Conservation (phyloP, 2,888 invertebrate genomes). For the Sesia apiformis region DNA sequence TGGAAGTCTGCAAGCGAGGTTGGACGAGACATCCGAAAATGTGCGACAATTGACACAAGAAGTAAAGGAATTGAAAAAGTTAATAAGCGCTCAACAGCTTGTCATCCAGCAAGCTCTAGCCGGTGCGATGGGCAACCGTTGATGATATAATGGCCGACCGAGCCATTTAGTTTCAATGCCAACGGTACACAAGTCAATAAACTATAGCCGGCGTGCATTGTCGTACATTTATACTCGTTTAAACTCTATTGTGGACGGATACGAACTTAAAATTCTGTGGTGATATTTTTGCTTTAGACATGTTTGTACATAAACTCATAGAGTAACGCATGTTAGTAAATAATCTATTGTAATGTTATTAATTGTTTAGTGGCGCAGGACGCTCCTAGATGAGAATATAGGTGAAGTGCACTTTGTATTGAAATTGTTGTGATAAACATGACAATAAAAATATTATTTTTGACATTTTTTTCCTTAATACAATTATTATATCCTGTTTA, state of each 20-base stretch:
- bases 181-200: slow-evolving; percentile 64
- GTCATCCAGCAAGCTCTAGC: slow-evolving; percentile 66
- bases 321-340: not conserved
- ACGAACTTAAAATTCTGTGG: slow-evolving; percentile 50
- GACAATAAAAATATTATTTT: slow-evolving; percentile 28
- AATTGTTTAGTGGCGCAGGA: slow-evolving; percentile 20
- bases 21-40: slow-evolving; percentile 80
- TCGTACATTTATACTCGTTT: slow-evolving; percentile 35
- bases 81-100: slow-evolving; percentile 67
- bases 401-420: slow-evolving; percentile 21
- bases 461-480: not conserved
- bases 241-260: slow-evolving; percentile 34
- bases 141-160: slow-evolving; percentile 58
- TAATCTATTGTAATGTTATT: not conserved
- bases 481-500: too few species aligned
- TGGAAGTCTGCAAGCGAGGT: slow-evolving; percentile 75
- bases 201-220: slow-evolving; percentile 47
- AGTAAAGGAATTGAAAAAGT: slow-evolving; percentile 78
- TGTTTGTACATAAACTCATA: slow-evolving; percentile 3
- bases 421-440: slow-evolving; percentile 27
- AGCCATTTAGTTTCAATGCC: slow-evolving; percentile 68
- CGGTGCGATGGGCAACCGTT: slow-evolving; percentile 55
- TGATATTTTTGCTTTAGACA: slow-evolving; percentile 40
- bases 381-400: slow-evolving; percentile 41
- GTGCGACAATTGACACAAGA: slow-evolving; percentile 80